Evolutionary conservation across 2,888 invertebrate genomes (phyloP).

Genomic region (Spisula subtruncata): DNA sequence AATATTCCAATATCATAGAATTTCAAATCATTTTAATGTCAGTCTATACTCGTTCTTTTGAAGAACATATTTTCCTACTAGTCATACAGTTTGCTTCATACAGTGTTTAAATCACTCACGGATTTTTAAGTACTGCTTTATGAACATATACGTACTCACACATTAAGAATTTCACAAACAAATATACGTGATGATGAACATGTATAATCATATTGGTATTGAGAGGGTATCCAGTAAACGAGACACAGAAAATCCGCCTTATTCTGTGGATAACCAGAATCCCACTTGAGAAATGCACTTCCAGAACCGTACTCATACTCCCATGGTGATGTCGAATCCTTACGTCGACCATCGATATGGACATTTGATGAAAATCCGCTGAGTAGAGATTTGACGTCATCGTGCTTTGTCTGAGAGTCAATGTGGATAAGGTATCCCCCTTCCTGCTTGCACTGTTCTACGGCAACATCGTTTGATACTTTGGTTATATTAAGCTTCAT

Average conservation of each 20-base stretch:
- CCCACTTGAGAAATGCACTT: conserved; percentile 12
- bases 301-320: neutral
- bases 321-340: conserved; percentile 4
- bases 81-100: too few species aligned
- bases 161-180: neutral
- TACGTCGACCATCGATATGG: conserved; percentile 23
- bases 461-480: conserved; percentile 1
- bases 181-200: neutral
- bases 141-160: too few species aligned
- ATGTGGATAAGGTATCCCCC: conserved; percentile 15
- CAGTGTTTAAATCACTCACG: too few species aligned
- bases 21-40: too few species aligned
- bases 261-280: neutral
- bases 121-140: too few species aligned
- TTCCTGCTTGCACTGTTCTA: neutral
- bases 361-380: neutral
- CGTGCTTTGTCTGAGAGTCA: conserved; percentile 13
- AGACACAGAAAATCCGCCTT: neutral
- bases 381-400: conserved; percentile 6
- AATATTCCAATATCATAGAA: too few species aligned
- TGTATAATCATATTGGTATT: neutral
- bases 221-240: neutral
- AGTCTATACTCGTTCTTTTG: too few species aligned
- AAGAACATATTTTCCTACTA: too few species aligned
- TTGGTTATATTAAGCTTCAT: neutral